phyloP scores from a whole-genome alignment of 1,140 invertebrate genomes.

The Diachasmimorpha longicaudata region DNA sequence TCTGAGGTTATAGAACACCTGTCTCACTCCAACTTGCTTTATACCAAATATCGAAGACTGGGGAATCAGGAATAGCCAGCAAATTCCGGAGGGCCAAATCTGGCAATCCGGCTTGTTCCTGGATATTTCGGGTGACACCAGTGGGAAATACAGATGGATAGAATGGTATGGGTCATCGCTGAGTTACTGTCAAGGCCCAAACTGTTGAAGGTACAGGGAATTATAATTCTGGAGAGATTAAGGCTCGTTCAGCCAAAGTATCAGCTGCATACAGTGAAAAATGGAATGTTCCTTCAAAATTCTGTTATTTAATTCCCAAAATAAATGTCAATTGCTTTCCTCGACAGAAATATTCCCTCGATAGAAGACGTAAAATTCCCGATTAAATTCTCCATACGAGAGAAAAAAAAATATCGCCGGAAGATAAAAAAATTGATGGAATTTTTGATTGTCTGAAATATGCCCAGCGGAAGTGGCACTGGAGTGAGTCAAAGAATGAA shows the following conservation, averaged over 20 bases:
- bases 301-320: no score
- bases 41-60: neutral
- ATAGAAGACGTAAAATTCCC: neutral
- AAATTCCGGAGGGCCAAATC: conserved; percentile 1
- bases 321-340: no score
- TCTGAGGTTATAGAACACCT: neutral
- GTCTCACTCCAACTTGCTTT: neutral
- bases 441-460: neutral
- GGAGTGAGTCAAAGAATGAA: neutral
- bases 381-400: neutral
- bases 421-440: neutral
- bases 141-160: neutral
- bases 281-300: no score
- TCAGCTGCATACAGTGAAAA: no score
- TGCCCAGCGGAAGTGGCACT: neutral
- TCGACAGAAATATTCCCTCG: no score
- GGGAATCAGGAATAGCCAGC: neutral
- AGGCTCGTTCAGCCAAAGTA: neutral
- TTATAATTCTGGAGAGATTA: neutral
- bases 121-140: conserved; percentile 10
- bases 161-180: neutral
- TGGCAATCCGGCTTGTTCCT: neutral
- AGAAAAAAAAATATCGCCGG: neutral
- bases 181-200: neutral
- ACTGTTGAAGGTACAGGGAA: neutral